Conservation (phyloP, 2,797 vertebrate species). For the Sitta carolinensis region DNA sequence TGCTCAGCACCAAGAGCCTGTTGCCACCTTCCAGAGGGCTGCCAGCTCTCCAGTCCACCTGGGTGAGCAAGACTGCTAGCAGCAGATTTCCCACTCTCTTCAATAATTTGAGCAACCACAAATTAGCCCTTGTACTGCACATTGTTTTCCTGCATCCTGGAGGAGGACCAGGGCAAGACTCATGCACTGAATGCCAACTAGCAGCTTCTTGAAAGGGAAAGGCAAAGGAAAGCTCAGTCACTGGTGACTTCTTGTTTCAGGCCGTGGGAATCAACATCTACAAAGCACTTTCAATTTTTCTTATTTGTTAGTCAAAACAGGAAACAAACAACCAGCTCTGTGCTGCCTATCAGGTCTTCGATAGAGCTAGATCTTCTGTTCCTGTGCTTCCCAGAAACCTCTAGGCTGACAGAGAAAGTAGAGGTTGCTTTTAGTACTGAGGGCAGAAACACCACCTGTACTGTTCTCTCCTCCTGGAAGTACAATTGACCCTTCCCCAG, state of each 20-base stretch:
- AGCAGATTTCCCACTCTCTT: not conserved
- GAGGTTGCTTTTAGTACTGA: not conserved
- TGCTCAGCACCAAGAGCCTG: constrained; percentile 75
- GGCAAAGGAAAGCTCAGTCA: not conserved
- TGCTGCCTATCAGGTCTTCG: fast-evolving
- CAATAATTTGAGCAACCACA: not conserved
- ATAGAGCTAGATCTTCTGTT: not conserved
- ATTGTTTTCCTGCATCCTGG: not conserved
- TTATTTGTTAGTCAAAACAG: not conserved
- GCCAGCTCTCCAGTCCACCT: constrained; percentile 69
- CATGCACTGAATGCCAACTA: not conserved
- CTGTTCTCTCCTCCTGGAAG: not conserved
- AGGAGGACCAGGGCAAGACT: not conserved
- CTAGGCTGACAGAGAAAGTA: not conserved
- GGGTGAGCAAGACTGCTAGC: constrained; percentile 72
- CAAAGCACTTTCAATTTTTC: not conserved
- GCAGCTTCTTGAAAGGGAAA: not conserved
- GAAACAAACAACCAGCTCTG: not conserved
- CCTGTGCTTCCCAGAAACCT: not conserved
- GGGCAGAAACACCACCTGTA: not conserved
- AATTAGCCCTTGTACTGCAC: not conserved
- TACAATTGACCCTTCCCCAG: not conserved
- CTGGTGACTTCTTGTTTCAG: not conserved
- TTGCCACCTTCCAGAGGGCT: constrained; percentile 72
- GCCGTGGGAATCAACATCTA: not conserved